Base-by-base conservation (phyloP, 2,888 invertebrate genomes). In the Elysia crispata region DNA sequence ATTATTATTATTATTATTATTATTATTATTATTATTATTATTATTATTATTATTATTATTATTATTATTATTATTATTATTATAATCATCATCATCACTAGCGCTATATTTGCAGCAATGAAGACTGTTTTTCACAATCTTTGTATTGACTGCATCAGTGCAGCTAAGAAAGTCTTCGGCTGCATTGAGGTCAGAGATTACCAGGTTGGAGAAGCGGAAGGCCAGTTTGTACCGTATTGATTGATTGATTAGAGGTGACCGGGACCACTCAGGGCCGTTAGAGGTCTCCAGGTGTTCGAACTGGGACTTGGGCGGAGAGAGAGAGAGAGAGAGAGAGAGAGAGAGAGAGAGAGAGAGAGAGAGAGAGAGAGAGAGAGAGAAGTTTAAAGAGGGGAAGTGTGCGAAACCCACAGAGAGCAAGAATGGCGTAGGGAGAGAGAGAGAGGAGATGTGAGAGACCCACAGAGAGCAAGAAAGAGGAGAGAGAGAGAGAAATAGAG, bases 321-420 rank as follows among this genome's bases (percentile, higher is more conserved):
- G 28, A 77, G 54, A 67, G 67, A 67, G 76, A 67, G 69, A 54
- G 54, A 49, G 50, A 41, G 25, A 28, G 49, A 49, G 76, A 67
- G 50, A 66, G 25, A 41, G 66, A 76, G 50, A 25, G 50, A 28
- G 31, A 60, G 75, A 30, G 75, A 28, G 57, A 75, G 20, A 20
- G 57, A 75, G 25, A 25, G 50, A n/a, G 49, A 50, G 73, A 50
- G 73, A n/a, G 50, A n/a, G 23, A 1, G n/a, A 28, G 54, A n/a
- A 28, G 11, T 5, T 20, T 50, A 28, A 25, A 50, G 73, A 73
- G 15, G 28, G 8, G 25, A n/a, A n/a, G n/a, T n/a, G n/a, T n/a
- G n/a, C n/a, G n/a, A n/a, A n/a, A n/a, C n/a, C 20, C 41, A 23
- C n/a, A 25, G 50, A 13, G 54, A 28, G 73, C 25, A 54, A 50